Evolutionary conservation across 2,113 vertebrate species (phyloP), one percentile per base, ranked within the genome.

Genomic region (Eulacestoma nigropectus): DNA sequence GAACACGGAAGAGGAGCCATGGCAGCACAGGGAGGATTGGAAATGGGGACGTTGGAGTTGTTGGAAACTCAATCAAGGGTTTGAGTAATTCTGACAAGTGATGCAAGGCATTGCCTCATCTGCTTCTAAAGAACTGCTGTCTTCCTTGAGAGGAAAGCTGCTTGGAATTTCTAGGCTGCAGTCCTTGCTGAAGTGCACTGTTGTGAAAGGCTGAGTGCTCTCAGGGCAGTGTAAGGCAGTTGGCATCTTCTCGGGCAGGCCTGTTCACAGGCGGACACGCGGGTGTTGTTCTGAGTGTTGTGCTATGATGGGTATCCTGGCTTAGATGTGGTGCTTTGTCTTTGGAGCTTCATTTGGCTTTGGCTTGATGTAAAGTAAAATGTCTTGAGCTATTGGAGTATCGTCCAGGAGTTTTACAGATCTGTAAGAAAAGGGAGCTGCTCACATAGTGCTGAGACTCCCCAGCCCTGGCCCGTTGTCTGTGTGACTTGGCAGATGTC

Each of bases 231-330:
- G 0, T 37, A 4, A 50, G 35, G 68, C 42, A 20, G 1, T 6
- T 32, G 82, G 75, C 79, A 44, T 33, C 62, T 47, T 42, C 37
- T 44, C 0, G 25, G 69, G 21, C 69, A 26, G 18, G 11, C 25
- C 30, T 0, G 3, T 15, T n/a, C 56, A 6, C 1, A 2, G 14
- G 10, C 4, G 1, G 46, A 10, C 23, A 1, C 39, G 15, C 0
- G 0, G 52, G 16, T n/a, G 81, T 63, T 49, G 23, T 79, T 53
- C 29, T 7, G 1, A 10, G 26, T 33, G 42, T 56, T 30, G 27
- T 39, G 4, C 10, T 33, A 0, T 3, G 12, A 6, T 33, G 18
- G 33, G 4, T 47, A 33, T 8, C 50, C 69, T 69, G 69, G 26
- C 42, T 59, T n/a, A 35, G 55, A n/a, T 1, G 0, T 16, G 29